phyloP scores from a whole-genome alignment of 2,888 invertebrate species.

The Drosophila pseudotakahashii region DNA sequence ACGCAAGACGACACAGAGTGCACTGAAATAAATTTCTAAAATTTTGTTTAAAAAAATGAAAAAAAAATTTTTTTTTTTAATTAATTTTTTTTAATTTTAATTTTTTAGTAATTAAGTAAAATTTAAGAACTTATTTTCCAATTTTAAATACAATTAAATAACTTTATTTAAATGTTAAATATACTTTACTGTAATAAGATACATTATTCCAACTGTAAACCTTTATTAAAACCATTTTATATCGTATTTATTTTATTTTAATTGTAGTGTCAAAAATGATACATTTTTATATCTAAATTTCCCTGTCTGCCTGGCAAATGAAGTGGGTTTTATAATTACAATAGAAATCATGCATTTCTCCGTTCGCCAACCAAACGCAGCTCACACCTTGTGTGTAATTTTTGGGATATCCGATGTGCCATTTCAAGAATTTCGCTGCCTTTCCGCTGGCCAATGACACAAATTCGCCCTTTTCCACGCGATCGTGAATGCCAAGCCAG shows the following conservation, averaged over 20 bases:
- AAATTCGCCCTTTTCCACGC: neutral
- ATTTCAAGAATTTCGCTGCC: neutral
- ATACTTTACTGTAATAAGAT: too few species aligned
- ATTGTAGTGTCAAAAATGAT: too few species aligned
- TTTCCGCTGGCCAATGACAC: neutral
- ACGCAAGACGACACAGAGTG: slow-evolving; percentile 4
- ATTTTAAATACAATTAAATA: too few species aligned
- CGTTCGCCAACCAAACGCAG: neutral
- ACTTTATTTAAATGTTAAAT: too few species aligned
- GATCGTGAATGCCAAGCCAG: neutral
- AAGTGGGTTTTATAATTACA: neutral
- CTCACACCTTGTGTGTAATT: neutral
- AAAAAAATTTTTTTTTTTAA: too few species aligned
- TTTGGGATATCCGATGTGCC: neutral
- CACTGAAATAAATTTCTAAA: neutral
- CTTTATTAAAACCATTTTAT: too few species aligned
- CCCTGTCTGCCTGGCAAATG: neutral
- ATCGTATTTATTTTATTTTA: too few species aligned
- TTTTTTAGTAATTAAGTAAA: too few species aligned
- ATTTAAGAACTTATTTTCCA: too few species aligned
- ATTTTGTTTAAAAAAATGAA: too few species aligned
- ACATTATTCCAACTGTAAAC: too few species aligned
- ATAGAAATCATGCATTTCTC: neutral
- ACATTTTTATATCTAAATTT: neutral
- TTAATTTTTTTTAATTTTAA: too few species aligned